These are phyloP conservation scores for Heliconius nattereri DNA, from an alignment of 1,140 invertebrate genomes.

Conservation along the genomic window DNA sequence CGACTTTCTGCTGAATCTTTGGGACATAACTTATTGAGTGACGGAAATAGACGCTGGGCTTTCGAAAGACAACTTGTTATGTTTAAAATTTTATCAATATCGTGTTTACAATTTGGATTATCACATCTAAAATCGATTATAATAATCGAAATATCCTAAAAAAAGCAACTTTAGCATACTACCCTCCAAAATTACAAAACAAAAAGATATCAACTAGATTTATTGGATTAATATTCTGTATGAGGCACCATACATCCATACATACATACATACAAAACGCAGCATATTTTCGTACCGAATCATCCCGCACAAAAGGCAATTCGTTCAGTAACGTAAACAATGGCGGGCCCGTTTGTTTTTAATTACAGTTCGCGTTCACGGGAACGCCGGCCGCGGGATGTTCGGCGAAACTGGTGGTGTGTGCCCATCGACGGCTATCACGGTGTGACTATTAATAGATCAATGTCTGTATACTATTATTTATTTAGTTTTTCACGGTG, in stretches of 20 bases:
- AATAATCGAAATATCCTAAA: not conserved
- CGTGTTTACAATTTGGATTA: not conserved
- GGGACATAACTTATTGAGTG: too few species aligned
- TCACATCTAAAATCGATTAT: not conserved
- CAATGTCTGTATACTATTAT: not conserved
- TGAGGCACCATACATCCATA: too few species aligned
- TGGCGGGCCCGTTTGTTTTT: conserved; percentile 42
- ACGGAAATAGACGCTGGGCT: too few species aligned
- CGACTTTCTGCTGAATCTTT: too few species aligned
- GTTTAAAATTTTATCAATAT: too few species aligned
- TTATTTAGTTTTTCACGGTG: not conserved
- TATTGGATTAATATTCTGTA: conserved; percentile 5
- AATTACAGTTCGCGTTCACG: conserved; percentile 38
- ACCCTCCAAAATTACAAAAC: not conserved
- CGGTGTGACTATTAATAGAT: not conserved
- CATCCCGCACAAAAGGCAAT: conserved; percentile 28
- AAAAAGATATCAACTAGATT: conserved; percentile 1
- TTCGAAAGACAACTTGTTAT: too few species aligned
- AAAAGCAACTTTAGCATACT: not conserved
- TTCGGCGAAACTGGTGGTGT: conserved; percentile 15
- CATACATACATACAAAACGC: not conserved
- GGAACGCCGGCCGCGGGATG: conserved; percentile 33
- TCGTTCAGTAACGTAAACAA: conserved; percentile 42
- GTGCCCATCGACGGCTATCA: not conserved
- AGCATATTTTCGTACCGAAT: conserved; percentile 8